Base-by-base conservation (phyloP, 1,140 invertebrate species). In the Pachypsylla venusta region DNA sequence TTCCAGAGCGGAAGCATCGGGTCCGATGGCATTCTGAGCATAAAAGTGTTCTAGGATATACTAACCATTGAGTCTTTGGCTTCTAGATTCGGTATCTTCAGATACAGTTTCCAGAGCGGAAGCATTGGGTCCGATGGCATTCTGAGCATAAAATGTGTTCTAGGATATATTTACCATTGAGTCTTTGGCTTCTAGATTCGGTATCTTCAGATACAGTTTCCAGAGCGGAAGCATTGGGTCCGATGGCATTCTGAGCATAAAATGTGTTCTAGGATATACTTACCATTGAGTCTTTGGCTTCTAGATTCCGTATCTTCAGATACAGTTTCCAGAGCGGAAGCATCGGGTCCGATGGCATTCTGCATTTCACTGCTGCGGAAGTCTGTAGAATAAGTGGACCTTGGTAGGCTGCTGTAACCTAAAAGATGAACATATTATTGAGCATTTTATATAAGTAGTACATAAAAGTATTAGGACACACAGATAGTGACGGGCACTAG, bases 381-480 rank as follows among this genome's bases (percentile, higher is more conserved):
- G 69, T 76, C 71, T 53, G 77, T 85, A 63, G 80, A 84, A 71
- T 88, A 84, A 66, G 85, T 87, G 42, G 85, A 87, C 60, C 87
- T 76, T 22, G 86, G 85, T 64, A 89, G 76, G 72, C 83, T 89
- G 70, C 83, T 87, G 69, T 89, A 89, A 59, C 85, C 86, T 85
- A 67, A n/a, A 64, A 61, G 56, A 56, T 54, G 55, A 30, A 48
- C 26, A 20, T 25, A 42, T 26, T 14, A 30, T n/a, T 22, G 14
- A 61, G 25, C 42, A 14, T 53, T 10, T 1, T 30, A 48, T 48
- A 42, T 13, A 26, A 24, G 12, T 16, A 10, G n/a, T n/a, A n/a
- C n/a, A n/a, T n/a, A n/a, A n/a, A n/a, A n/a, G n/a, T n/a, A n/a
- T n/a, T n/a, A n/a, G n/a, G n/a, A n/a, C n/a, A n/a, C n/a, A n/a